Evolutionary conservation across 2,797 vertebrate species (phyloP), one percentile per base, ranked within the genome.

Genomic region (Etheostoma perlongum): DNA sequence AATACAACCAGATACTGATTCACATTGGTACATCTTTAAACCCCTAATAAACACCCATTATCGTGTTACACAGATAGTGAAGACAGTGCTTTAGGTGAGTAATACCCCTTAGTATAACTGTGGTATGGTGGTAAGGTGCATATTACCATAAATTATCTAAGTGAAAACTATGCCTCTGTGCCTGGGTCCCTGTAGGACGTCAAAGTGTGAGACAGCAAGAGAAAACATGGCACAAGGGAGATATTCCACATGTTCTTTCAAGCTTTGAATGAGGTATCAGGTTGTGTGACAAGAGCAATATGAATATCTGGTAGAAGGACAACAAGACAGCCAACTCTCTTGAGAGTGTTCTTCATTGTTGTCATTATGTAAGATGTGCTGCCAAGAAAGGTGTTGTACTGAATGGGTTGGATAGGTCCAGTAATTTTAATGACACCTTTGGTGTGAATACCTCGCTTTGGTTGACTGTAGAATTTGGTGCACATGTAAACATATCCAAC

Each of bases 161-260:
- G 21, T 67, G 51, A 73, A 65, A 15, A 18, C 54, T 18, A 46
- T 33, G 63, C 46, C 25, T 75, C 54, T 1, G 4, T 62, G n/a
- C 12, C 27, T 40, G n/a, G 49, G 61, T 84, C 71, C 61, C 70
- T 82, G 47, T 6, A 21, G 72, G 53, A 42, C 2, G 9, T 66
- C 23, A 66, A 69, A 61, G 36, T 72, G 27, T 12, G 27, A 67
- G 62, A 19, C 25, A 63, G 48, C 58, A 62, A 67, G n/a, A 36
- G 19, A 68, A 69, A 83, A 87, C 78, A 64, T 13, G 14, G 16
- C 78, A 75, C 71, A 25, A 47, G 80, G 70, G 84, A 79, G 21
- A 65, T 12, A 18, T 82, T 79, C 79, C 30, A 61, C 65, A 74
- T 78, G 68, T 78, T 73, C 70, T 81, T 72, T 75, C 21, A 85